A percentile compares a stretch with the other conserved stretches of the same genome.
Conservation (phyloP, 64 coral and sea anemone species). For the Dendrophyllia cribrosa region DNA sequence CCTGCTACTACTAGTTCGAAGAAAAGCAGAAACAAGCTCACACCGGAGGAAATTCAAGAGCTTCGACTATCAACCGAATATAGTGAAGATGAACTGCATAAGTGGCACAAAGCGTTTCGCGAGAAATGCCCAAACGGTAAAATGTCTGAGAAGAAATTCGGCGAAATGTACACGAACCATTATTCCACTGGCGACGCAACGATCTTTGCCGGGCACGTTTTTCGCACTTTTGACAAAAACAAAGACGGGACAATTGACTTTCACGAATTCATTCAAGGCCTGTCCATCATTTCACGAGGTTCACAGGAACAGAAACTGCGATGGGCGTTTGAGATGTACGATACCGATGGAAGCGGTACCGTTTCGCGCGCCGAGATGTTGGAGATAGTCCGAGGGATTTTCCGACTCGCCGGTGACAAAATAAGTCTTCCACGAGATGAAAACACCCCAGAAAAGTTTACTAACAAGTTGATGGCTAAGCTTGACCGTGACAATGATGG, state of each 20-base stretch:
- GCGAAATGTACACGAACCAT: constrained; percentile 87
- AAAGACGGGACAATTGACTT: constrained; percentile 93
- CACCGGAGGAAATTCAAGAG: constrained; percentile 81
- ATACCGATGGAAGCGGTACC: constrained; percentile 79
- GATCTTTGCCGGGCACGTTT: constrained; percentile 90
- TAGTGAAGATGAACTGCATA: constrained; percentile 79
- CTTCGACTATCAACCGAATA: constrained; percentile 86
- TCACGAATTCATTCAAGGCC: constrained; percentile 88
- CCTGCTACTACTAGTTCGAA: neutral
- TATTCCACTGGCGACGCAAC: constrained; percentile 81
- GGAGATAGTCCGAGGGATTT: constrained; percentile 86
- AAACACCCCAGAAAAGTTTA: constrained; percentile 93
- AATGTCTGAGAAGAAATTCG: constrained; percentile 91
- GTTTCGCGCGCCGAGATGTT: constrained; percentile 88
- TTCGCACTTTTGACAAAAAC: constrained; percentile 96
- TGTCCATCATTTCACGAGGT: constrained; percentile 87
- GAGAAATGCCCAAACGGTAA: constrained; percentile 90
- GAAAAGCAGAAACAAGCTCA: constrained; percentile 66
- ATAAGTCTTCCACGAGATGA: constrained; percentile 90
- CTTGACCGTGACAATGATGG: constrained; percentile 93
- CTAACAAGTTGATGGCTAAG: constrained; percentile 87
- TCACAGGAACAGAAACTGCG: constrained; percentile 83
- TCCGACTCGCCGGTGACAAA: constrained; percentile 82
- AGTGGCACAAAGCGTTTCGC: constrained; percentile 88
- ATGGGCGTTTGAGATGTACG: constrained; percentile 97